Evolutionary conservation across 2,888 invertebrate genomes (phyloP), one percentile per base, ranked within the genome.

Genomic region (Caenorhabditis panamensis): DNA sequence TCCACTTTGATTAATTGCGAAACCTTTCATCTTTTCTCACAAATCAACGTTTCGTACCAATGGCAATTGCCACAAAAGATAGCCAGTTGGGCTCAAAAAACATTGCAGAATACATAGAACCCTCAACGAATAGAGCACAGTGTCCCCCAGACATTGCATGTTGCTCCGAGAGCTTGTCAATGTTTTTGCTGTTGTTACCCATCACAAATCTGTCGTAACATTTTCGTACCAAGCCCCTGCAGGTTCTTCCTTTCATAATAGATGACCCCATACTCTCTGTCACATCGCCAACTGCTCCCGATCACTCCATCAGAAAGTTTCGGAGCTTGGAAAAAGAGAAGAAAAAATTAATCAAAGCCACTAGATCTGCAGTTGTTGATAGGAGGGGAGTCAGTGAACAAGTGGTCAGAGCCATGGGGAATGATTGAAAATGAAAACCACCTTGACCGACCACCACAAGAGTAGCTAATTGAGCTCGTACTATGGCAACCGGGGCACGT

Each of bases 161-260:
- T 41, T 41, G 5, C 51, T 54, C 28, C 26, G n/a, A n/a, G 41
- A 41, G 51, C 37, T 47, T 56, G 37, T 54, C 63, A 54, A 73
- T 73, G 63, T 73, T 72, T 63, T 56, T 41, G 28, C 62, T 56
- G 9, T 31, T 31, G 31, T 31, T 22, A 73, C 49, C 64, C 36
- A 18, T 69, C 61, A 61, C 28, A 5, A 58, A 53, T 49, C 56
- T 47, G 73, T 66, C 73, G 73, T 73, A 73, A 66, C 58, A 64
- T 73, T 73, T 59, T 64, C 59, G 73, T 73, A 73, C 59, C 54
- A 66, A 22, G 13, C 72, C 49, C 49, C 31, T 59, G 26, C 63
- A 58, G 41, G 47, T 28, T 69, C 71, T 62, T 54, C 64, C 64
- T 66, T 66, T 73, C 64, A 73, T 73, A 73, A 73, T 73, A 59